Evolutionary conservation across 2,797 vertebrate genomes (phyloP).

Genomic region (Anniella stebbinsi): DNA sequence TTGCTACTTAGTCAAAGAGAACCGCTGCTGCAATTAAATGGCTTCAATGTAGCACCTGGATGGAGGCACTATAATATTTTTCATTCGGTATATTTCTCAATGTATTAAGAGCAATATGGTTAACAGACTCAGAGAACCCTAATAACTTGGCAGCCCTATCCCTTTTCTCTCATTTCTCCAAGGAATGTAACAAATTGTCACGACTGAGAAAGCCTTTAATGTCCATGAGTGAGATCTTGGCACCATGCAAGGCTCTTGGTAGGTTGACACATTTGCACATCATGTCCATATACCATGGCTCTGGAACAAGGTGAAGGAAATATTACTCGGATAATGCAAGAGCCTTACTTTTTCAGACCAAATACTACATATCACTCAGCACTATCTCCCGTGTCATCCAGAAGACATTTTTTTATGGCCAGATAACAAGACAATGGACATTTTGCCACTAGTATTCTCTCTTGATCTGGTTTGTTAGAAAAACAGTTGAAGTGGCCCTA

Average conservation of each 20-base stretch:
- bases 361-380: background rate
- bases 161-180: background rate
- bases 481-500: background rate
- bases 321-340: background rate
- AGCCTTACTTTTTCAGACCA: background rate
- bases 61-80: background rate
- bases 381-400: background rate
- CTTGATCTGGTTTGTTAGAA: background rate
- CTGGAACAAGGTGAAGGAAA: background rate
- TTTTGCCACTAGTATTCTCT: background rate
- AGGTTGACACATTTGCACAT: background rate
- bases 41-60: background rate
- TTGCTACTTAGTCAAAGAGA: background rate
- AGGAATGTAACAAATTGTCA: slow-evolving; percentile 1
- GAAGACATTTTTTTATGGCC: background rate
- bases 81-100: slow-evolving; percentile 6
- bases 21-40: background rate
- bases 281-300: background rate
- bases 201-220: slow-evolving; percentile 8
- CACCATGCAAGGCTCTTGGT: background rate
- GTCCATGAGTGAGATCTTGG: slow-evolving; percentile 10
- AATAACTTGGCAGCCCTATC: slow-evolving; percentile 9
- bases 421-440: background rate
- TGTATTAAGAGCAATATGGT: slow-evolving; percentile 10
- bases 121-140: slow-evolving; percentile 26